Base-by-base conservation (phyloP, 1,140 invertebrate genomes). In the Rhopalosiphum padi region DNA sequence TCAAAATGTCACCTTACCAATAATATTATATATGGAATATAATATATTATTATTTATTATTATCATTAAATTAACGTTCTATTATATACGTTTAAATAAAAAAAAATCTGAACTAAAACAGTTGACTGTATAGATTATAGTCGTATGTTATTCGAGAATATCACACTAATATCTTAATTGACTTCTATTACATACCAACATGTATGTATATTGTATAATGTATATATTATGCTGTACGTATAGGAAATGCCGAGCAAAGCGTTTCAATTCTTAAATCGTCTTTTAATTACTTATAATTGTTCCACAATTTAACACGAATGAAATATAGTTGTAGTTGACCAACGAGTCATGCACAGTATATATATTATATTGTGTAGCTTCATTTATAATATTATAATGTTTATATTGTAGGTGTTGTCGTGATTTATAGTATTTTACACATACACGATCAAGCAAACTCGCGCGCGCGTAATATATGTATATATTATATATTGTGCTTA, bases 221-320 rank as follows among this genome's bases (percentile, higher is more conserved):
- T 68, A 68, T 68, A 22, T 37, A 37, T 37, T 37, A 37, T 37
- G 37, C 55, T 30, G 25, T 60, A 60, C 7, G 53, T 60, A 8
- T 55, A 25, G 53, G 23, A 55, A 55, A 60, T 15, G 30, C 15
- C 30, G 11, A n/a, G 30, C 60, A n/a, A n/a, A 68, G 60, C 60
- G 30, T 68, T 68, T 68, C 30, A 68, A 68, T 68, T 68, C 37
- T 85, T 51, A 48, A 88, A 88, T 88, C 46, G 86, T 88, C 30
- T 88, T 88, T 88, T 88, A 88, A 88, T 51, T 88, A 35, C 86
- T 86, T 37, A 35, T 51, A 48, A 51, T 88, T 51, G 86, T 88
- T 88, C 46, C 21, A 35, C 46, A 51, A 88, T 35, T 35, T 48
- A 88, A 48, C 30, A 30, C 43, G 83, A 85, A 85, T 25, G 23